Conservation (phyloP, 1,140 invertebrate species). For the Anoplophora glabripennis region DNA sequence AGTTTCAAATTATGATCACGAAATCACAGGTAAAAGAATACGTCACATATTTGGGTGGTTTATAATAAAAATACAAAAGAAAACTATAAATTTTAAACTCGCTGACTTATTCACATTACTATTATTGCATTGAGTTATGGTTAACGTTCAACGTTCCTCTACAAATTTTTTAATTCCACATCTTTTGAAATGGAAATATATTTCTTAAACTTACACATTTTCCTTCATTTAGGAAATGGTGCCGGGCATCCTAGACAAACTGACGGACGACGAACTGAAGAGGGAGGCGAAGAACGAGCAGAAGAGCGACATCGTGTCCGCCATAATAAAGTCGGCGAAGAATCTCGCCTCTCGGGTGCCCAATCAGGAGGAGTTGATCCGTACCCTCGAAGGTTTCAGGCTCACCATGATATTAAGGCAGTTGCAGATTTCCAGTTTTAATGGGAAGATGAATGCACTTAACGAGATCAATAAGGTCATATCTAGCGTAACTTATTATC, state of each 20-base stretch:
- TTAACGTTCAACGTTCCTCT: too few species aligned
- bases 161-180: too few species aligned
- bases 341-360: slow-evolving; percentile 77
- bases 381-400: slow-evolving; percentile 91
- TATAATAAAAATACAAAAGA: too few species aligned
- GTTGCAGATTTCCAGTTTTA: slow-evolving; percentile 96
- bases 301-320: slow-evolving; percentile 88
- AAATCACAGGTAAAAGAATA: too few species aligned
- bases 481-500: slow-evolving; percentile 83
- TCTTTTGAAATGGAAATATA: too few species aligned
- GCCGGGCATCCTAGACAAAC: slow-evolving; percentile 84
- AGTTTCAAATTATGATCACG: too few species aligned
- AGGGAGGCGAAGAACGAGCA: slow-evolving; percentile 95
- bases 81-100: too few species aligned
- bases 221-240: slow-evolving; percentile 74
- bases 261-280: slow-evolving; percentile 97
- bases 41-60: too few species aligned
- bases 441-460: slow-evolving; percentile 98
- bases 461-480: slow-evolving; percentile 99
- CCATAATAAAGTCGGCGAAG: slow-evolving; percentile 86
- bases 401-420: slow-evolving; percentile 94
- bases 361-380: slow-evolving; percentile 79
- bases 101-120: too few species aligned
- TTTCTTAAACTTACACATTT: not conserved
- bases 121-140: too few species aligned